Evolutionary conservation across 2,888 invertebrate species (phyloP).

Genomic region (Salticus scenicus): DNA sequence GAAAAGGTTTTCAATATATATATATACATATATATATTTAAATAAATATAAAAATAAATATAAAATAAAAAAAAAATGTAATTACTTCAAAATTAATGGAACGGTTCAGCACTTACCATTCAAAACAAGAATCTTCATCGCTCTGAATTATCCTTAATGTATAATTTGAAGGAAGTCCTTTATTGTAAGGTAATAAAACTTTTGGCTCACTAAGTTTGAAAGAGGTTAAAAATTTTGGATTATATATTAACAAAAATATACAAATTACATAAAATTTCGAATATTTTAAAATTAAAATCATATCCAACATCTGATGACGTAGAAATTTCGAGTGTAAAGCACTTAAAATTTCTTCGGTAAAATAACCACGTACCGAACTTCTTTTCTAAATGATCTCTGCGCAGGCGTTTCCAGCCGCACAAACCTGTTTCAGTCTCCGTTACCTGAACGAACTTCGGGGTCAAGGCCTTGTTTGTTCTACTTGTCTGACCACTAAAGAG

Average conservation of each 20-base stretch:
- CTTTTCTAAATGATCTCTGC: not conserved
- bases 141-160: constrained; percentile 86
- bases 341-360: not conserved
- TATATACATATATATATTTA: no score
- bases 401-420: constrained; percentile 8
- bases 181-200: constrained; percentile 93
- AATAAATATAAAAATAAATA: not conserved
- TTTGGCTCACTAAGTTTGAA: constrained; percentile 87
- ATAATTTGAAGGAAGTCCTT: constrained; percentile 89
- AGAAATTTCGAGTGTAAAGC: not conserved
- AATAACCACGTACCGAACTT: not conserved
- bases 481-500: not conserved
- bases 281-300: not conserved
- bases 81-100: not conserved
- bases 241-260: no score
- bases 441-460: constrained; percentile 27
- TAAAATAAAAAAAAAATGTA: no score
- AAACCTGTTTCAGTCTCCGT: constrained; percentile 44
- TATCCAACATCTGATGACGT: not conserved
- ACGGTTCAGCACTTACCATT: constrained; percentile 82
- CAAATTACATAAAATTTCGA: no score
- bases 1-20: no score
- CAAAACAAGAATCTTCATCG: constrained; percentile 88
- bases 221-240: no score
- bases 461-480: constrained; percentile 10